These are phyloP conservation scores for Stigmatopora argus DNA, from an alignment of 2,113 vertebrate species.

Conservation along the genomic window DNA sequence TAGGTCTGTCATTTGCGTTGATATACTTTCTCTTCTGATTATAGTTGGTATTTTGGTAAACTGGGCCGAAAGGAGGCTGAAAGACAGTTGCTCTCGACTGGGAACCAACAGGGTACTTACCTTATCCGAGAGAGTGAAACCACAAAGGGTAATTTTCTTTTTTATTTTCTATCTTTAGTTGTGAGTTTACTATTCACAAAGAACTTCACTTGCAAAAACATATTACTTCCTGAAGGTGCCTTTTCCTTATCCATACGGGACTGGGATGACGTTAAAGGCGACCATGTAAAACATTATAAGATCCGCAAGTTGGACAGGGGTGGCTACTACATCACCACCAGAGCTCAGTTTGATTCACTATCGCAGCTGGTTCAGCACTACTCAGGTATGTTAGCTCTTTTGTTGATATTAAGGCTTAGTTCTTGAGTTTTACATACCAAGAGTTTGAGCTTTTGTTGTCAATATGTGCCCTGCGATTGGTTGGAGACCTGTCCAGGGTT, in stretches of 20 bases:
- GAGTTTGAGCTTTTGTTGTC: neutral
- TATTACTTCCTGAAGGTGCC: slow-evolving; percentile 74
- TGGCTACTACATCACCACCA: slow-evolving; percentile 96
- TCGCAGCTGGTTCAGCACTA: slow-evolving; percentile 96
- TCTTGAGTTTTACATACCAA: neutral
- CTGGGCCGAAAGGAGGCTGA: slow-evolving; percentile 95
- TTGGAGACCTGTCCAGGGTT: neutral
- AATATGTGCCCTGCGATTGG: neutral
- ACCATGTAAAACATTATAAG: slow-evolving; percentile 98
- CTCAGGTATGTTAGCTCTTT: slow-evolving; percentile 75
- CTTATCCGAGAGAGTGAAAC: slow-evolving; percentile 97
- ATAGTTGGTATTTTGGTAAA: slow-evolving; percentile 97
- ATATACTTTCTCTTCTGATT: neutral
- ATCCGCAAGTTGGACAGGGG: slow-evolving; percentile 97
- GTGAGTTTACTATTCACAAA: neutral
- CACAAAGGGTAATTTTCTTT: slow-evolving; percentile 82
- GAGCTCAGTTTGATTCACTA: slow-evolving; percentile 93
- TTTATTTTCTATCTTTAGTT: neutral
- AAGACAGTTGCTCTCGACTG: slow-evolving; percentile 87
- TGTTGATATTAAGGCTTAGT: neutral
- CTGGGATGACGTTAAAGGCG: slow-evolving; percentile 94
- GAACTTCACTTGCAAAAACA: neutral
- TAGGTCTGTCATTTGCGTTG: neutral
- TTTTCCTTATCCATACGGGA: slow-evolving; percentile 96
- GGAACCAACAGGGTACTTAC: slow-evolving; percentile 90